Base-by-base conservation (phyloP, 2,888 invertebrate species). In the Amphipoea oculea region DNA sequence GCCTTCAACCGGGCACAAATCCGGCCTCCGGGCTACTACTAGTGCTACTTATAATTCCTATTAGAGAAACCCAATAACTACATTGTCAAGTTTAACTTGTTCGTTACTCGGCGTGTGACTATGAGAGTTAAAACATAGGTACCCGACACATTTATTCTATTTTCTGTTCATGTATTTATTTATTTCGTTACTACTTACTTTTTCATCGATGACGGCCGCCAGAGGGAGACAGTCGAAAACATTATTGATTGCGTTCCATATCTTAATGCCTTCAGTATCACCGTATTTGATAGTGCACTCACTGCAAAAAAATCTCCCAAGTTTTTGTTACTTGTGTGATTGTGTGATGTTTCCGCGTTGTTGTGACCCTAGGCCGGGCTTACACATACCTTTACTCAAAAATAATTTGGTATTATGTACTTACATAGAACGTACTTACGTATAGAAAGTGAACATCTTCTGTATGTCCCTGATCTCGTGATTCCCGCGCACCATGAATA, bases 401-500 rank as follows among this genome's bases (percentile, higher is more conserved):
- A 60, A 60, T n/a, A 60, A 60, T 57, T n/a, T 11, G 48, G 48
- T 12, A 17, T 45, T 68, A 45, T 42, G 4, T 57, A 20, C 4
- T 0, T 20, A 48, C 7, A 29, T n/a, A 29, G 6, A 36, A 66
- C 95, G 91, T 93, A 98, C 98, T 95, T 97, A 36, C 36, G 3
- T 36, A 90, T 97, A 96, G 92, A 98, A 98, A 0, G 98, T 97
- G 93, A 98, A 98, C 97, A 97, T 97, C 93, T 97, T 97, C 94
- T 98, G 98, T 71, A 98, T 97, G 83, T 97, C 97, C 79, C 98
- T 94, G n/a, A 98, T 97, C 95, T 98, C 98, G 92, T 98, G 98
- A 93, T 98, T 98, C 0, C 98, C 98, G 72, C 98, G 95, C 36
- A 98, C 90, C 80, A 98, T 92, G 86, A 96, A 96, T 79, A 98